Evolutionary conservation across 2,797 vertebrate genomes (phyloP), one percentile per base, ranked within the genome.

Genomic region (Myioborus melanocephalus): DNA sequence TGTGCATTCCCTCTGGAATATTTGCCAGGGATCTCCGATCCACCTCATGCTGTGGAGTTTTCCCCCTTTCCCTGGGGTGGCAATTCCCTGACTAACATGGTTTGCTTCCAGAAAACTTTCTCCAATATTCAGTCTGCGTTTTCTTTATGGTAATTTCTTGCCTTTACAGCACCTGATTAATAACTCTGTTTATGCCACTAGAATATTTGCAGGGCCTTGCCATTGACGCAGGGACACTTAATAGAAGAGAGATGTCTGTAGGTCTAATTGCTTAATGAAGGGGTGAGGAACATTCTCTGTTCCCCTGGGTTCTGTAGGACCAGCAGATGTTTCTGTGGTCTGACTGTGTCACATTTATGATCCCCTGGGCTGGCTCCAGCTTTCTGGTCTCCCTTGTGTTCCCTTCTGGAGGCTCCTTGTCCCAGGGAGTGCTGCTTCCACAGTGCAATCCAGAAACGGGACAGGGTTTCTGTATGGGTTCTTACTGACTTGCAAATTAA

Each of bases 191-290:
- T 92, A 91, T 93, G 90, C 80, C 77, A 90, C 91, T 88, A 55
- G 90, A 96, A 95, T 96, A 90, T 95, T 96, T 95, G 76, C 87
- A 86, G 90, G 61, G 72, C 86, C 60, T 71, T 95, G 68, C 89
- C 75, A 61, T 55, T 94, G 92, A 89, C 87, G 78, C 3, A 3
- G 71, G 89, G 80, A 77, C n/a, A 23, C 84, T 92, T 85, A 75
- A 68, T 52, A 91, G 81, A 77, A 53, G 46, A 85, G 70, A 76
- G 75, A 63, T 88, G 75, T 94, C 90, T 71, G 65, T 75, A 61
- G 69, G 80, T 83, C 78, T 80, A 82, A 97, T 94, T 93, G 83
- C 81, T 92, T 93, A 93, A 92, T 87, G 79, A 89, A 91, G 63
- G 32, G 56, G 61, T 72, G 52, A 66, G 59, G 75, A 80, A 50